Evolutionary conservation across 2,888 invertebrate species (phyloP), one percentile per base, ranked within the genome.

Genomic region (Eumerus sabulonum): DNA sequence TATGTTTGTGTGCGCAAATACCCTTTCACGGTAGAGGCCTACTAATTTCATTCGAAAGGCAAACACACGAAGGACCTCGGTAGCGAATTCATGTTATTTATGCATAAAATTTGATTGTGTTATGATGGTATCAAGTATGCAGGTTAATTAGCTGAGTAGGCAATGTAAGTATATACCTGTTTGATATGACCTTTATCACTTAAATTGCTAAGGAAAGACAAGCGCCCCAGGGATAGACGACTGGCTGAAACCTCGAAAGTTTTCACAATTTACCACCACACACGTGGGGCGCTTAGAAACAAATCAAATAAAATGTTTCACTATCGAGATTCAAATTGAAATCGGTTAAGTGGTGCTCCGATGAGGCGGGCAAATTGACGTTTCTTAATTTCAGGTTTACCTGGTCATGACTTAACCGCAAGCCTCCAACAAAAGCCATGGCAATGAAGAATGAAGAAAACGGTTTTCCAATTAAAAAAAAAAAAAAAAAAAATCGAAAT

Each of bases 131-230:
- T 67, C 67, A 42, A 38, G 51, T 50, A 77, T 77, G 72, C 72
- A 63, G 63, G 67, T 59, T 77, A 77, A 73, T 77, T 77, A 77
- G 67, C 67, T 63, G 72, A 77, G 77, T 73, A 77, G 16, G 14
- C 45, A 19, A 7, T 48, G n/a, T n/a, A n/a, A 36, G 40, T 40
- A 40, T 40, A 40, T 27, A 7, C 27, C 27, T 7, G 27, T 27
- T 27, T 2, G 27, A 27, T 27, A 27, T 7, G 3, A 27, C 27
- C 27, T 2, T 60, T 62, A 72, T 57, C 50, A n/a, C 48, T 60
- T 18, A 48, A 56, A 44, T 56, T 57, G 40, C 17, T 19, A 14
- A 42, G 40, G 62, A 27, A 27, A 27, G 27, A 27, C 27, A 2
- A 27, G 27, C 27, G 3, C 27, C 27, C 27, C 27, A 27, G 27